Conservation (phyloP, 2,797 vertebrate genomes). For the Euphonia xanthogaster region DNA sequence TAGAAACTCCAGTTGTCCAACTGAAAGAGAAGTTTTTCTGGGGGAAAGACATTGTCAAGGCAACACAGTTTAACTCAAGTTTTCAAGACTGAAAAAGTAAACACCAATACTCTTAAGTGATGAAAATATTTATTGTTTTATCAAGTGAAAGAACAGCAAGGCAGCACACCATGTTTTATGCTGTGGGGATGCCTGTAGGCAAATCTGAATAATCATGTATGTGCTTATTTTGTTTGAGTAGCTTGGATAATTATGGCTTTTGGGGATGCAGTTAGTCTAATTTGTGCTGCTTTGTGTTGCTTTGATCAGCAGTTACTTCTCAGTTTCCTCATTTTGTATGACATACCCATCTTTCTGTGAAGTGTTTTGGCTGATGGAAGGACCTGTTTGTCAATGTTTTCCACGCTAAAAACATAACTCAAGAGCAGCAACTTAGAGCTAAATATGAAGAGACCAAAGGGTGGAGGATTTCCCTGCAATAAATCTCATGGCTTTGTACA, state of each 20-base stretch:
- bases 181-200: conserved; percentile 31
- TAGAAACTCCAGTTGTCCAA: background rate
- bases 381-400: background rate
- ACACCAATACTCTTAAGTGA: background rate
- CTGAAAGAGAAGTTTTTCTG: background rate
- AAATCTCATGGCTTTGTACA: background rate
- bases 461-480: background rate
- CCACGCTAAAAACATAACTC: background rate
- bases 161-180: background rate
- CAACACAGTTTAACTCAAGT: background rate
- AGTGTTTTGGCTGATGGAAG: background rate
- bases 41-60: background rate
- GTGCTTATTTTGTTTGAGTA: background rate
- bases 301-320: conserved; percentile 24
- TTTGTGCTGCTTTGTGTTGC: conserved; percentile 4
- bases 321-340: background rate
- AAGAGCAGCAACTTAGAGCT: background rate
- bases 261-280: background rate
- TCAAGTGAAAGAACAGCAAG: background rate
- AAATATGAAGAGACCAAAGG: background rate
- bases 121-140: conserved; percentile 19
- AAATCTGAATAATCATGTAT: conserved; percentile 5
- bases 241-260: conserved; percentile 17
- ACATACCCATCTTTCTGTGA: background rate
- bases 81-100: background rate